Conservation (phyloP, 2,888 invertebrate species). For the Philereme transversata region DNA sequence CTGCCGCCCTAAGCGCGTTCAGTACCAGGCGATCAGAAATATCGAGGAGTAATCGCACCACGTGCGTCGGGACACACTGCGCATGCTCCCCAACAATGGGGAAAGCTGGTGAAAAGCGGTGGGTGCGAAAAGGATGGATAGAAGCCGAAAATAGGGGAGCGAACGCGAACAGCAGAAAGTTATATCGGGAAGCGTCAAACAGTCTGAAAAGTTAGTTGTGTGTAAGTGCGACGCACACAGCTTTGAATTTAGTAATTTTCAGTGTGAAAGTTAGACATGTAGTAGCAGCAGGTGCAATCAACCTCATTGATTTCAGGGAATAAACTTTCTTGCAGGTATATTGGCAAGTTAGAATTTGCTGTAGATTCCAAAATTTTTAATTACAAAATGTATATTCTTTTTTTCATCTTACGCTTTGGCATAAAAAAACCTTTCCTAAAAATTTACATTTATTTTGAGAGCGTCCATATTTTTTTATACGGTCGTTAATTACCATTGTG, state of each 20-base stretch:
- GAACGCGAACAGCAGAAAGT: slow-evolving; percentile 56
- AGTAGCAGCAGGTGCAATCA: slow-evolving; percentile 9
- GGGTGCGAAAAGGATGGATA: slow-evolving; percentile 57
- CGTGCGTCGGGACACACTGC: slow-evolving; percentile 73
- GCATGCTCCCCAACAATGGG: slow-evolving; percentile 66
- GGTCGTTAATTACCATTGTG: slow-evolving; percentile 12
- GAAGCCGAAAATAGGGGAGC: slow-evolving; percentile 66
- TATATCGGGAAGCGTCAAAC: slow-evolving; percentile 80
- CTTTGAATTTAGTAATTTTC: slow-evolving; percentile 20
- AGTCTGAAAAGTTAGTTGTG: slow-evolving; percentile 71
- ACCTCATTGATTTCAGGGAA: not conserved
- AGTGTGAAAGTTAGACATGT: slow-evolving; percentile 16
- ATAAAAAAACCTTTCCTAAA: no score
- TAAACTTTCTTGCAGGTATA: not conserved
- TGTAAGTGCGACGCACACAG: slow-evolving; percentile 45
- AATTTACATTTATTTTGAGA: not conserved
- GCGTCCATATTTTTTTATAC: not conserved
- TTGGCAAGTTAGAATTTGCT: no score
- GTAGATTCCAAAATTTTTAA: no score
- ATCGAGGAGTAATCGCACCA: slow-evolving; percentile 57
- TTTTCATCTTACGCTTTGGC: no score
- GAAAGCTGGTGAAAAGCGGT: slow-evolving; percentile 71
- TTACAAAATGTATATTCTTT: no score
- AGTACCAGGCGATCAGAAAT: slow-evolving; percentile 72
- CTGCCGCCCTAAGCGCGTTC: slow-evolving; percentile 83